These are phyloP conservation scores for Hypanus sabinus DNA, from an alignment of 2,113 vertebrate genomes.

Conservation along the genomic window DNA sequence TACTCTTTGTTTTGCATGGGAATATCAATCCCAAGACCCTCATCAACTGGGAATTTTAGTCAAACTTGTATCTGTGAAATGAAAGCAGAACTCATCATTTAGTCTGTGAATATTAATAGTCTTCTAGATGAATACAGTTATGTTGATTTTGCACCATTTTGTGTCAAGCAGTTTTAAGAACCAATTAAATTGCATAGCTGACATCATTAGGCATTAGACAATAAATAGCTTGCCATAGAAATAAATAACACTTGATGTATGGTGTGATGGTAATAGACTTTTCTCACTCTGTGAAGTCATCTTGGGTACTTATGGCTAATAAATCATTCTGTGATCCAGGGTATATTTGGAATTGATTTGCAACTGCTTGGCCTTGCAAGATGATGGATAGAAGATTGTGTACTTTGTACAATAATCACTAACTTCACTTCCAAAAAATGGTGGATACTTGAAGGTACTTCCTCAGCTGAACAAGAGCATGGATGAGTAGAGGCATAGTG, in stretches of 20 bases:
- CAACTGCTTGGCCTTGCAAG: conserved; percentile 31
- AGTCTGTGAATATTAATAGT: not conserved
- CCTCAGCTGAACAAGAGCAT: not conserved
- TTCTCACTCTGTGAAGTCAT: conserved; percentile 52
- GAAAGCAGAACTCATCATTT: not conserved
- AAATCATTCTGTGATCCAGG: conserved; percentile 45
- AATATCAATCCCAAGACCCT: not conserved
- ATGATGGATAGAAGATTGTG: not conserved
- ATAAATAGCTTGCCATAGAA: conserved; percentile 42
- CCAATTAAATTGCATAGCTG: conserved; percentile 46
- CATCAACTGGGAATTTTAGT: not conserved
- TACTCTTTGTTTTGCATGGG: not conserved
- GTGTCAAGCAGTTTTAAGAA: conserved; percentile 49
- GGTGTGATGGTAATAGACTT: conserved; percentile 51
- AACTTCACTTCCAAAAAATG: not conserved
- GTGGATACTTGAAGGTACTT: not conserved
- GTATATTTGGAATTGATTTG: conserved; percentile 42
- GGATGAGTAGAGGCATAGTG: not conserved
- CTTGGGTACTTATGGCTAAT: conserved; percentile 47
- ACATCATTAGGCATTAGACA: conserved; percentile 39
- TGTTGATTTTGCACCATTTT: not conserved
- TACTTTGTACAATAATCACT: conserved; percentile 18
- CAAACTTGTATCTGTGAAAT: not conserved
- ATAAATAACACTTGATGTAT: conserved; percentile 50
- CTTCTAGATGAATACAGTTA: not conserved